These are phyloP conservation scores for Anastrepha ludens DNA, from an alignment of 1,140 invertebrate genomes.

Conservation along the genomic window DNA sequence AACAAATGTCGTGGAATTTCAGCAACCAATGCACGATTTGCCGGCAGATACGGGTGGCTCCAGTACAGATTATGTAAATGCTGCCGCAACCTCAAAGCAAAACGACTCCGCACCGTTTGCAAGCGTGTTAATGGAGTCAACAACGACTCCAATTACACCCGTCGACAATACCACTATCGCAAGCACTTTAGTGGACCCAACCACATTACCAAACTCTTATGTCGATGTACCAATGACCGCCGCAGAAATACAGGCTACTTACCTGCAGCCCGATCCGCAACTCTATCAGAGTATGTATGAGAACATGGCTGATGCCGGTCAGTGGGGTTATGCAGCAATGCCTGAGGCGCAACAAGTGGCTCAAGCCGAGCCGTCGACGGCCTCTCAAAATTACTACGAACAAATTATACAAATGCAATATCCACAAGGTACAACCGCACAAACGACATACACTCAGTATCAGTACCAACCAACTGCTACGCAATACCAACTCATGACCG, in stretches of 20 bases:
- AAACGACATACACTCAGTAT: slow-evolving; percentile 58
- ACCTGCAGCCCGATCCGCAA: slow-evolving; percentile 69
- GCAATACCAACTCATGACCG: slow-evolving; percentile 66
- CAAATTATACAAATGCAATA: slow-evolving; percentile 72
- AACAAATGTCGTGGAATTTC: not conserved
- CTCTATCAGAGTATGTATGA: slow-evolving; percentile 71
- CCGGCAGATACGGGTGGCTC: not conserved
- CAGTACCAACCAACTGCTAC: slow-evolving; percentile 67
- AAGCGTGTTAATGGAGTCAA: not conserved
- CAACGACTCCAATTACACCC: not conserved
- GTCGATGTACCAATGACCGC: slow-evolving; percentile 64
- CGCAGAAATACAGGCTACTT: slow-evolving; percentile 69
- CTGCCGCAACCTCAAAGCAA: not conserved
- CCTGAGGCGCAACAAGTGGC: slow-evolving; percentile 34
- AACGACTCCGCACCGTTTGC: not conserved
- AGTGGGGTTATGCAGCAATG: slow-evolving; percentile 65
- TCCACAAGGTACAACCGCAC: slow-evolving; percentile 54
- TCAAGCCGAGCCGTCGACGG: slow-evolving; percentile 56
- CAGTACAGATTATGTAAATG: not conserved
- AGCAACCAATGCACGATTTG: not conserved
- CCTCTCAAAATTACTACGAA: slow-evolving; percentile 64
- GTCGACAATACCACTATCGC: not conserved
- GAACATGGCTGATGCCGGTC: slow-evolving; percentile 69
- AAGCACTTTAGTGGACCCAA: too few relatives aligned
- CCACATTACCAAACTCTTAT: slow-evolving; percentile 33